Evolutionary conservation across 2,888 invertebrate genomes (phyloP).

Genomic region (Cataglyphis livida): DNA sequence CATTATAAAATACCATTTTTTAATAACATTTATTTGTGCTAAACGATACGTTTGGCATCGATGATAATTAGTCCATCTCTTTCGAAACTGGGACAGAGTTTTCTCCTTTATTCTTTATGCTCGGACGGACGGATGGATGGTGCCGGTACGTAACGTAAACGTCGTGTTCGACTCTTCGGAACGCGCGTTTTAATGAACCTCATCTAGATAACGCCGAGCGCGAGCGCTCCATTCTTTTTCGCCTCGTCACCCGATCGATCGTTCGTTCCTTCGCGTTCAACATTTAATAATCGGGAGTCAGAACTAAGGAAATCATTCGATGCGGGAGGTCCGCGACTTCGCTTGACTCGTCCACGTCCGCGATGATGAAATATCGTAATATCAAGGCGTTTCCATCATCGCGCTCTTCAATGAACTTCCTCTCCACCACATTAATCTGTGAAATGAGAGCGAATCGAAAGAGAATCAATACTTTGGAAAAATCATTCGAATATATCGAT

Average conservation of each 20-base stretch:
- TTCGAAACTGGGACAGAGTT: conserved; percentile 5
- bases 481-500: neutral
- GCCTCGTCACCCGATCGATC: conserved; percentile 52
- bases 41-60: conserved; percentile 19
- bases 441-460: neutral
- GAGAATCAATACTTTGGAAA: neutral
- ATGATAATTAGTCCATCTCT: conserved; percentile 27
- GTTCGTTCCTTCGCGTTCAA: conserved; percentile 30
- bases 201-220: conserved; percentile 40
- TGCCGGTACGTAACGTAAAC: conserved; percentile 6
- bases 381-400: conserved; percentile 20
- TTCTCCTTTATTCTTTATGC: neutral
- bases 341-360: conserved; percentile 8
- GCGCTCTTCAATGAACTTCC: conserved; percentile 10
- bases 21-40: conserved; percentile 11
- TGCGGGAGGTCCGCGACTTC: conserved; percentile 41
- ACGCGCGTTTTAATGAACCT: conserved; percentile 48
- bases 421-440: neutral
- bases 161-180: conserved; percentile 15
- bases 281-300: conserved; percentile 49
- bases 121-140: neutral
- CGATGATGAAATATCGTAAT: conserved; percentile 45
- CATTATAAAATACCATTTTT: neutral
- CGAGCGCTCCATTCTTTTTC: conserved; percentile 43
- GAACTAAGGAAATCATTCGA: conserved; percentile 34